Evolutionary conservation across 1,140 invertebrate species (phyloP).

Genomic region (Polyergus mexicanus): DNA sequence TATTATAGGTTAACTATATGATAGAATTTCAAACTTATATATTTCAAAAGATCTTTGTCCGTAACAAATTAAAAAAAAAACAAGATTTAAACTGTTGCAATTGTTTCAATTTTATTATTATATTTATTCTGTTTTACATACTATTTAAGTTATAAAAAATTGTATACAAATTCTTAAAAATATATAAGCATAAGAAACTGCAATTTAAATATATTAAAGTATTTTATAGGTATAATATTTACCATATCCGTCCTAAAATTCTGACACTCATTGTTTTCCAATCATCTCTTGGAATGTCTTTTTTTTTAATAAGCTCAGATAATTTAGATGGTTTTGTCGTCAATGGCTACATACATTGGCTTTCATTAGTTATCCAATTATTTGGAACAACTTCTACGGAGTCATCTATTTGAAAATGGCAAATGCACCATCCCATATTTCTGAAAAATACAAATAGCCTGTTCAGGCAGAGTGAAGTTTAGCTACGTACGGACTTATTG

Average conservation of each 20-base stretch:
- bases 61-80: neutral
- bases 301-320: neutral
- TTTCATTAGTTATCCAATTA: neutral
- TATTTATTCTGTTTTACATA: neutral
- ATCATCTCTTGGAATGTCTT: neutral
- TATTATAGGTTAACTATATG: too few species aligned
- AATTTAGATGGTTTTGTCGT: neutral
- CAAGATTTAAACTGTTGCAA: neutral
- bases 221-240: neutral
- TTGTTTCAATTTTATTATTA: neutral
- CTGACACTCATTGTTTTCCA: neutral
- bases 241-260: neutral
- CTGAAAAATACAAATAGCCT: neutral
- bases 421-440: neutral
- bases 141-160: slow-evolving; percentile 1
- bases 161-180: neutral
- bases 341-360: neutral
- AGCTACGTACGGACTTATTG: too few species aligned
- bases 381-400: neutral
- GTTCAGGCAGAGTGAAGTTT: too few species aligned
- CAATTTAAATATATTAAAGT: neutral
- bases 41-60: neutral
- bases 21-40: neutral
- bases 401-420: neutral
- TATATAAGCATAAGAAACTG: neutral